These are phyloP conservation scores for Bombylius major DNA, from an alignment of 2,888 invertebrate genomes.

Conservation along the genomic window DNA sequence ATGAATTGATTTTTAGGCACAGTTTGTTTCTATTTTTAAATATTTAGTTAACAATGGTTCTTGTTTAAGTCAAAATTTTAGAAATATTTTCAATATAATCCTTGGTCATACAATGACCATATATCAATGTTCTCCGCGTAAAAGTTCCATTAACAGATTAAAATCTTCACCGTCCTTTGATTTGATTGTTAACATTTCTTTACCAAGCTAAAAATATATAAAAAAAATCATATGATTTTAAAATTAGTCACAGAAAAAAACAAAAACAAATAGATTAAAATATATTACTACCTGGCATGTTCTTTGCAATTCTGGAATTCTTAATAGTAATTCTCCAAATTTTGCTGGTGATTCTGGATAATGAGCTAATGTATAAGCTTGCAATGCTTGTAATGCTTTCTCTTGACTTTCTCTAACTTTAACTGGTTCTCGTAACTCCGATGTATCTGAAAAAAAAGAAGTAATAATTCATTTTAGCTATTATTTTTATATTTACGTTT, in stretches of 20 bases:
- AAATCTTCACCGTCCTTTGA: slow-evolving; percentile 85
- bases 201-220: slow-evolving; percentile 59
- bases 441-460: slow-evolving; percentile 60
- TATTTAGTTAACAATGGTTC: not conserved
- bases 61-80: too few species aligned
- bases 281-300: slow-evolving; percentile 65
- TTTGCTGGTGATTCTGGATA: slow-evolving; percentile 90
- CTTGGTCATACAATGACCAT: too few species aligned
- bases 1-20: not conserved
- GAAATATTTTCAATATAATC: too few species aligned
- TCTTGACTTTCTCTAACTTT: slow-evolving; percentile 90
- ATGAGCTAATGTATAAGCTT: slow-evolving; percentile 78
- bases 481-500: not conserved
- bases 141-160: slow-evolving; percentile 89
- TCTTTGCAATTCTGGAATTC: slow-evolving; percentile 89
- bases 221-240: not conserved
- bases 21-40: not conserved
- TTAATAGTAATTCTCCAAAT: slow-evolving; percentile 82
- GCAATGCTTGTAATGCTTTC: slow-evolving; percentile 81
- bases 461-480: not conserved
- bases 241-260: not conserved
- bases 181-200: slow-evolving; percentile 80
- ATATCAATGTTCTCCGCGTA: slow-evolving; percentile 77
- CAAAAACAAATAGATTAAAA: not conserved
- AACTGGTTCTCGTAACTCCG: slow-evolving; percentile 84